phyloP scores from a whole-genome alignment of 2,888 invertebrate species.

The Autographa pulchrina region DNA sequence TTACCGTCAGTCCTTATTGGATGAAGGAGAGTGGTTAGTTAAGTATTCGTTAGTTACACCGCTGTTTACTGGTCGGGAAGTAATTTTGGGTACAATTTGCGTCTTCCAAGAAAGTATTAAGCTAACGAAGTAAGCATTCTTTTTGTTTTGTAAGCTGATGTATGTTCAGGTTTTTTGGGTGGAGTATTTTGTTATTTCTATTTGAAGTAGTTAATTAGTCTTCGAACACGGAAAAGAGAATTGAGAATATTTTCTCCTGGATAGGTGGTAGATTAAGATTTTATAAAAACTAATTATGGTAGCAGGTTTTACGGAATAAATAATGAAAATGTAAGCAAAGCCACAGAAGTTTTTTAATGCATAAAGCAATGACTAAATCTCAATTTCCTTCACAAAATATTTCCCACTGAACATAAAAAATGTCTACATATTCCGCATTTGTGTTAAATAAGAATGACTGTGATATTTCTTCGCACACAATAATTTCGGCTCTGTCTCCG shows the following conservation, averaged over 20 bases:
- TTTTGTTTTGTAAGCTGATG: background rate
- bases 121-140: background rate
- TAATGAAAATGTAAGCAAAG: too few relatives aligned
- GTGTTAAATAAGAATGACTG: slow-evolving; percentile 1
- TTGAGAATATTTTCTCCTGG: too few relatives aligned
- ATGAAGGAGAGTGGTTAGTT: background rate
- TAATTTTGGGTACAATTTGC: slow-evolving; percentile 15
- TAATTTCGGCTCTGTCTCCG: slow-evolving; percentile 1
- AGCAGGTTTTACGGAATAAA: too few relatives aligned
- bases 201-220: too few relatives aligned
- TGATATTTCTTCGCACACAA: slow-evolving; percentile 2
- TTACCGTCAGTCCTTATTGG: slow-evolving; percentile 21
- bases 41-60: slow-evolving; percentile 12
- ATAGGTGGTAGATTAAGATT: too few relatives aligned
- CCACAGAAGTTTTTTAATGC: too few relatives aligned
- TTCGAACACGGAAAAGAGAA: too few relatives aligned
- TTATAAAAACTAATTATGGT: too few relatives aligned
- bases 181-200: too few relatives aligned
- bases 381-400: background rate
- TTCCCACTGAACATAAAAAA: background rate
- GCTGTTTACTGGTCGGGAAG: slow-evolving; percentile 1
- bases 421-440: background rate
- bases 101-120: background rate
- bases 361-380: background rate
- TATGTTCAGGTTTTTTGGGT: background rate